A percentile compares a stretch with the other conserved stretches of the same genome.
These are phyloP conservation scores for Ctenosaura bakeri DNA, from an alignment of 2,797 vertebrate genomes.

Conservation along the genomic window DNA sequence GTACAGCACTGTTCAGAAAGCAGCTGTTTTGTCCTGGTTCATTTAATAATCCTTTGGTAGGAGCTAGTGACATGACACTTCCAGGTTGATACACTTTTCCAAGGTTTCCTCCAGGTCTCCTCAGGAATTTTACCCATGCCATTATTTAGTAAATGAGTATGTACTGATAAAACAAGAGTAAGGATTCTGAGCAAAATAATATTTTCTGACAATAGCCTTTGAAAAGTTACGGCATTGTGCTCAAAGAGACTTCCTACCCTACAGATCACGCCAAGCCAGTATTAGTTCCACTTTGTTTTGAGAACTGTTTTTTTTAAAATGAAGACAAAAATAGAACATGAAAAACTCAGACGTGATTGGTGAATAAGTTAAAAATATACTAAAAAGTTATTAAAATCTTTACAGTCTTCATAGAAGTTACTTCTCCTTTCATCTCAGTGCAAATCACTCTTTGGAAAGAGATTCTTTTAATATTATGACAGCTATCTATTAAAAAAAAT, in stretches of 20 bases:
- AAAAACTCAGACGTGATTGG: background rate
- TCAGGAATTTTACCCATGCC: slow-evolving; percentile 97
- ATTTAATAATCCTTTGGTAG: slow-evolving; percentile 95
- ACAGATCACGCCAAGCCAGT: slow-evolving; percentile 34
- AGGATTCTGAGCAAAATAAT: slow-evolving; percentile 62
- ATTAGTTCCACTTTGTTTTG: slow-evolving; percentile 20
- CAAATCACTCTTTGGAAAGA: slow-evolving; percentile 48
- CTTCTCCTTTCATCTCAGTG: slow-evolving; percentile 44
- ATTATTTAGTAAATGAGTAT: slow-evolving; percentile 82
- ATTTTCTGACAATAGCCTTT: slow-evolving; percentile 44
- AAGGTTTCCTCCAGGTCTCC: slow-evolving; percentile 92
- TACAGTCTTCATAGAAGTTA: slow-evolving; percentile 48
- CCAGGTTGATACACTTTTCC: slow-evolving; percentile 95
- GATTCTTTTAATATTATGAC: slow-evolving; percentile 16
- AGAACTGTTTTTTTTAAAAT: slow-evolving; percentile 22
- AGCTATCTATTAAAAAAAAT: slow-evolving; percentile 45
- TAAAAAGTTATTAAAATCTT: slow-evolving; percentile 35
- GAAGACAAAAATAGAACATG: background rate
- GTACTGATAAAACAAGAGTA: slow-evolving; percentile 51
- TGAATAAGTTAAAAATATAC: slow-evolving; percentile 48
- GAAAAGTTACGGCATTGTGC: slow-evolving; percentile 43
- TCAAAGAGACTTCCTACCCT: background rate
- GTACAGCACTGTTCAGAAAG: slow-evolving; percentile 98
- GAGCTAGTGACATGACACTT: slow-evolving; percentile 95
- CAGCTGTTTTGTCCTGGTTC: slow-evolving; percentile 99